Evolutionary conservation across 2,113 vertebrate genomes (phyloP).

Genomic region (Hypanus sabinus): DNA sequence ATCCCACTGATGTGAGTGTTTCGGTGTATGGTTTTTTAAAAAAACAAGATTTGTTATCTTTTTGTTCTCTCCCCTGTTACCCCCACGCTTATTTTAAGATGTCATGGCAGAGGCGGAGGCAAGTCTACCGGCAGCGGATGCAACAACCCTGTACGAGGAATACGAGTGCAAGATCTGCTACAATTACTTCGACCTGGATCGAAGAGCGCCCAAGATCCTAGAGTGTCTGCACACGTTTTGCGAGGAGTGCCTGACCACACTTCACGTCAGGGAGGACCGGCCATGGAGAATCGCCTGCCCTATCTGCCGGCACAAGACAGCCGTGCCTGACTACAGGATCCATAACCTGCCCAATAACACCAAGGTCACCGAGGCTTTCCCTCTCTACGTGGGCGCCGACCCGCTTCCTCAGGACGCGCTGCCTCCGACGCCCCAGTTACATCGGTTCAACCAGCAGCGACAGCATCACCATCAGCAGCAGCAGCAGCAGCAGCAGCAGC

Average conservation of each 20-base stretch:
- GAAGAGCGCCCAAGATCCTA: slow-evolving; percentile 79
- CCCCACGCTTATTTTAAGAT: slow-evolving; percentile 46
- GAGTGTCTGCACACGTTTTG: slow-evolving; percentile 92
- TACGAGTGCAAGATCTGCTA: slow-evolving; percentile 92
- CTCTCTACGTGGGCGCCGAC: slow-evolving; percentile 67
- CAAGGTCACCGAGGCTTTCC: slow-evolving; percentile 77
- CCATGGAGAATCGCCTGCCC: slow-evolving; percentile 75
- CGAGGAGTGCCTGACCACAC: slow-evolving; percentile 81
- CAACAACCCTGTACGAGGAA: slow-evolving; percentile 68
- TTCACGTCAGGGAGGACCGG: slow-evolving; percentile 69
- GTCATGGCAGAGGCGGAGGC: slow-evolving; percentile 72
- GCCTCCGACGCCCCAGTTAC: slow-evolving; percentile 61
- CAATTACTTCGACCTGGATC: slow-evolving; percentile 84
- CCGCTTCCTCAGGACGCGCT: slow-evolving; percentile 74
- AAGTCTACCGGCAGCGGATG: slow-evolving; percentile 44
- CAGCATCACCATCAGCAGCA: slow-evolving; percentile 49
- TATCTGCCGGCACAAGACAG: slow-evolving; percentile 79
- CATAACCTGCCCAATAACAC: slow-evolving; percentile 81
- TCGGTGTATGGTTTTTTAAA: not conserved
- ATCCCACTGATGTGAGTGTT: not conserved
- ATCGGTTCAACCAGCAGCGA: slow-evolving; percentile 53
- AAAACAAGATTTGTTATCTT: slow-evolving; percentile 8
- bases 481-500: slow-evolving; percentile 45
- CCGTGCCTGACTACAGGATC: slow-evolving; percentile 76
- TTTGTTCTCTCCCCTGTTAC: not conserved